These are phyloP conservation scores for Candidula unifasciata DNA, from an alignment of 2,888 invertebrate genomes.

Conservation along the genomic window DNA sequence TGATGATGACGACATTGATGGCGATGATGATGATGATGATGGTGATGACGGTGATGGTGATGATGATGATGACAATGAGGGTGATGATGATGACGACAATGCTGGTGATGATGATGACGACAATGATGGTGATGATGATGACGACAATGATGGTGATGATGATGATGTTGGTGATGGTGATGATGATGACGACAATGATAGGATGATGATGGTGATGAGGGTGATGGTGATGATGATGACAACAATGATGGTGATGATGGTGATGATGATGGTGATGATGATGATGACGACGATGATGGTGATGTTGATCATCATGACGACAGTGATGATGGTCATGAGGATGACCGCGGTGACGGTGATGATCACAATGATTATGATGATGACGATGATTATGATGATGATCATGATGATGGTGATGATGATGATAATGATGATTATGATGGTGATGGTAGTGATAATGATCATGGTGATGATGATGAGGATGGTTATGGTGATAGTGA, in stretches of 20 bases:
- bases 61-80: background rate
- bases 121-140: background rate
- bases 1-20: background rate
- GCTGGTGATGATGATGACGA: background rate
- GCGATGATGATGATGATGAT: background rate
- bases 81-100: background rate
- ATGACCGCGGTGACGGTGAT: background rate
- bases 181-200: background rate
- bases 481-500: background rate
- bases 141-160: background rate
- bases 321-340: background rate
- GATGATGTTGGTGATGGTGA: background rate
- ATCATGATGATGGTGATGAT: background rate
- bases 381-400: background rate
- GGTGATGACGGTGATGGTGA: background rate
- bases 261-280: no score
- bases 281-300: no score
- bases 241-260: no score
- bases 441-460: background rate
- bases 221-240: no score
- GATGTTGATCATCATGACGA: background rate
- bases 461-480: background rate
- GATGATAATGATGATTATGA: slow-evolving; percentile 1
- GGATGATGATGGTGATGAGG: background rate
- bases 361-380: background rate